A percentile compares a stretch with the other conserved stretches of the same genome.
Evolutionary conservation across 1,140 invertebrate genomes (phyloP).

Genomic region (Achroia grisella): DNA sequence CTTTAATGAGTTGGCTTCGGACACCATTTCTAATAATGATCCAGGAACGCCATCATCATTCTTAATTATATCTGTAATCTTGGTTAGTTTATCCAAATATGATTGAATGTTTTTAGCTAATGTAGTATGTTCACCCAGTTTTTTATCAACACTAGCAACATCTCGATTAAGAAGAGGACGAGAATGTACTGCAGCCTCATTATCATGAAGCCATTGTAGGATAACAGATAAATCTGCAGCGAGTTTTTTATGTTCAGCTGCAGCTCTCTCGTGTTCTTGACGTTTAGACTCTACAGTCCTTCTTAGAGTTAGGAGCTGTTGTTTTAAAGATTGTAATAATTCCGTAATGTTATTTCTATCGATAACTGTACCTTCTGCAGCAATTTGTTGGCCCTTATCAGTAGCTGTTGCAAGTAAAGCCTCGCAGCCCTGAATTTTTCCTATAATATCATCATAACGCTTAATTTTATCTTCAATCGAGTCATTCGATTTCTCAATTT

Average conservation of each 20-base stretch:
- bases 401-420: slow-evolving; percentile 88
- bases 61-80: slow-evolving; percentile 79
- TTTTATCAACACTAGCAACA: slow-evolving; percentile 85
- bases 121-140: slow-evolving; percentile 85
- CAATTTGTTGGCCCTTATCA: slow-evolving; percentile 94
- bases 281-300: slow-evolving; percentile 88
- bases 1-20: slow-evolving; percentile 85
- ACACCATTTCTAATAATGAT: slow-evolving; percentile 86
- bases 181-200: slow-evolving; percentile 87
- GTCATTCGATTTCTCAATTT: slow-evolving; percentile 87
- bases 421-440: slow-evolving; percentile 91
- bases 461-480: slow-evolving; percentile 91
- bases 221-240: slow-evolving; percentile 86
- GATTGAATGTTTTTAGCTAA: slow-evolving; percentile 81
- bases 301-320: slow-evolving; percentile 85
- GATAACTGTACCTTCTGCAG: slow-evolving; percentile 87
- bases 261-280: slow-evolving; percentile 89
- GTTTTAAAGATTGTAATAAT: slow-evolving; percentile 89
- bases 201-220: slow-evolving; percentile 88
- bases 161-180: slow-evolving; percentile 87
- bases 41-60: slow-evolving; percentile 85
- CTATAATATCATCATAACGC: slow-evolving; percentile 88
- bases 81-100: slow-evolving; percentile 80
- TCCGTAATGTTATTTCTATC: slow-evolving; percentile 92
- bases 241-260: slow-evolving; percentile 90